phyloP scores from a whole-genome alignment of 2,113 vertebrate genomes.

The Galemys pyrenaicus region DNA sequence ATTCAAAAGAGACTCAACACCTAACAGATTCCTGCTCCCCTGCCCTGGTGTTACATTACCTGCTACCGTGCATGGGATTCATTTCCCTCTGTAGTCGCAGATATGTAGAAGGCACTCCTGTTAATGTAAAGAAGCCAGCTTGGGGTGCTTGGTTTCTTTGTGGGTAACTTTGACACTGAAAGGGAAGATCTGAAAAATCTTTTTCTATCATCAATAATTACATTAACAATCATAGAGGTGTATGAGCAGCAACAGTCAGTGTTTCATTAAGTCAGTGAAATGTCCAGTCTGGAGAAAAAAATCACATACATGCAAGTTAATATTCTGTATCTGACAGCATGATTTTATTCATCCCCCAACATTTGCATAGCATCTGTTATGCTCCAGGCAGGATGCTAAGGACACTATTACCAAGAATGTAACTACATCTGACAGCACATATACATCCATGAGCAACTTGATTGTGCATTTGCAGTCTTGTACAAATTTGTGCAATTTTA shows the following conservation, averaged over 20 bases:
- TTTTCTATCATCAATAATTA: not conserved
- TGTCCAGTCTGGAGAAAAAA: not conserved
- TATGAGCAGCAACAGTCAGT: not conserved
- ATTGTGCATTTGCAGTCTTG: not conserved
- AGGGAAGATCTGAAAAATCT: not conserved
- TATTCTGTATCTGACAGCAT: not conserved
- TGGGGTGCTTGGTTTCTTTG: not conserved
- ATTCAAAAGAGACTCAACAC: constrained; percentile 70
- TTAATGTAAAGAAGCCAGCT: not conserved
- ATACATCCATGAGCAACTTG: not conserved
- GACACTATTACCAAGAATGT: not conserved
- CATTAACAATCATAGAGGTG: not conserved
- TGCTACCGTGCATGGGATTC: not conserved
- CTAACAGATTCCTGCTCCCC: constrained; percentile 55
- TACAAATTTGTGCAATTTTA: not conserved
- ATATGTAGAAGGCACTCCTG: not conserved
- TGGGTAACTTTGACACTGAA: not conserved
- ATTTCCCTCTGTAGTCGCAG: not conserved
- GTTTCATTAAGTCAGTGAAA: not conserved
- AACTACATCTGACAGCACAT: not conserved
- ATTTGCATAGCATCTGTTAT: not conserved
- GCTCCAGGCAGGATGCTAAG: not conserved
- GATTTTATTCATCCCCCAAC: constrained; percentile 7
- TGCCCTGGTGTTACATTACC: constrained; percentile 59
- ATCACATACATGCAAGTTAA: not conserved